A percentile compares a stretch with the other conserved stretches of the same genome.
Conservation (phyloP, 2,113 vertebrate species). For the Pachyramphus minor region DNA sequence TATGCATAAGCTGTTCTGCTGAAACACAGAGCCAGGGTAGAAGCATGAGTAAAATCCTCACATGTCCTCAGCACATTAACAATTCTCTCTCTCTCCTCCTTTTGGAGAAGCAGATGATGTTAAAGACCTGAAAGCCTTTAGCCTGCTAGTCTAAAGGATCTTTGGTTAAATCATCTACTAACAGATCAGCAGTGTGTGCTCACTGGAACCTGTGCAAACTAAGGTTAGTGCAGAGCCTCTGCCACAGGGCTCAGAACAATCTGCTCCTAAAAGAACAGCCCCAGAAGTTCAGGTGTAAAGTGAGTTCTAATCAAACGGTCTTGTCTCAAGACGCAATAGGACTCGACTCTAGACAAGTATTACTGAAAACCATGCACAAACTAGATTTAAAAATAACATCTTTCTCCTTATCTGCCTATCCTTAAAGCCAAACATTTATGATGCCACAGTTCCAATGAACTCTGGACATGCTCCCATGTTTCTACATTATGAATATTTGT, state of each 20-base stretch:
- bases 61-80: not conserved
- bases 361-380: not conserved
- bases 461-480: not conserved
- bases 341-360: not conserved
- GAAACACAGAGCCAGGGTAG: not conserved
- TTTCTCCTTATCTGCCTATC: not conserved
- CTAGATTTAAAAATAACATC: not conserved
- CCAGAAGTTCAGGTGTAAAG: not conserved
- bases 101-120: not conserved
- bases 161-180: not conserved
- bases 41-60: not conserved
- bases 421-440: not conserved
- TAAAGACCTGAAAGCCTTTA: not conserved
- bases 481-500: accelerated
- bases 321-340: not conserved
- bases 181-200: not conserved
- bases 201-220: not conserved
- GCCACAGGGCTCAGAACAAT: not conserved
- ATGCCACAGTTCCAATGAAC: not conserved
- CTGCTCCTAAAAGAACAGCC: not conserved
- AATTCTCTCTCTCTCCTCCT: not conserved
- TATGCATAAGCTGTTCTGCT: not conserved
- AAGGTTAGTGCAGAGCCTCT: not conserved
- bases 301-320: not conserved
- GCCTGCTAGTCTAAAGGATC: not conserved